These are phyloP conservation scores for Augiades crinisus DNA, from an alignment of 2,888 invertebrate genomes.

Conservation along the genomic window DNA sequence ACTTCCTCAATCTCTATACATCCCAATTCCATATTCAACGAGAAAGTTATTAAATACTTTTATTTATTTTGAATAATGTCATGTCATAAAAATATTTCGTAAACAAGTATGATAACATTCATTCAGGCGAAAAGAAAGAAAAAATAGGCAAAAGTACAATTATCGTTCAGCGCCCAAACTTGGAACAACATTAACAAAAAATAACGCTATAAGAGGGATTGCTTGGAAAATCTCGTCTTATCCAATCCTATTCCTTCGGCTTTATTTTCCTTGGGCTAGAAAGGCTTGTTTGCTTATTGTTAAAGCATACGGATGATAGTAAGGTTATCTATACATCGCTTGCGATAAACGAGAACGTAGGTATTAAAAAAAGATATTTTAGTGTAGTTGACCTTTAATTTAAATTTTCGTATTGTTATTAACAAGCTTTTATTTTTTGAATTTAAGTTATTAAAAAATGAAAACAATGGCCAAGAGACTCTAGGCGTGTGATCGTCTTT, in stretches of 20 bases:
- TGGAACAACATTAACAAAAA: conserved; percentile 17
- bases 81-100: not conserved
- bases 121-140: too few species aligned
- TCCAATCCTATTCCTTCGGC: conserved; percentile 18
- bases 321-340: not conserved
- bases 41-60: too few species aligned
- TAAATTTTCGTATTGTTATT: too few species aligned
- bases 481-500: too few species aligned
- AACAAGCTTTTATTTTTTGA: too few species aligned
- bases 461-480: too few species aligned
- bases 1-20: too few species aligned
- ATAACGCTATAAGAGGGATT: conserved; percentile 11
- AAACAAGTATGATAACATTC: too few species aligned
- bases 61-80: too few species aligned
- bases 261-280: conserved; percentile 17
- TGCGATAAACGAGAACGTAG: not conserved
- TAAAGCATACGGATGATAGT: conserved; percentile 8
- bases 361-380: not conserved
- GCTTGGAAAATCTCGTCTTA: conserved; percentile 10
- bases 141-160: not conserved
- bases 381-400: not conserved
- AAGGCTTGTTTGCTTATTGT: conserved; percentile 22
- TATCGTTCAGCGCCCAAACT: conserved; percentile 6
- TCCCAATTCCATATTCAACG: too few species aligned
- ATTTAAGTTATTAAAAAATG: too few species aligned